Evolutionary conservation across 2,888 invertebrate species (phyloP).

Genomic region (Monochamus alternatus): DNA sequence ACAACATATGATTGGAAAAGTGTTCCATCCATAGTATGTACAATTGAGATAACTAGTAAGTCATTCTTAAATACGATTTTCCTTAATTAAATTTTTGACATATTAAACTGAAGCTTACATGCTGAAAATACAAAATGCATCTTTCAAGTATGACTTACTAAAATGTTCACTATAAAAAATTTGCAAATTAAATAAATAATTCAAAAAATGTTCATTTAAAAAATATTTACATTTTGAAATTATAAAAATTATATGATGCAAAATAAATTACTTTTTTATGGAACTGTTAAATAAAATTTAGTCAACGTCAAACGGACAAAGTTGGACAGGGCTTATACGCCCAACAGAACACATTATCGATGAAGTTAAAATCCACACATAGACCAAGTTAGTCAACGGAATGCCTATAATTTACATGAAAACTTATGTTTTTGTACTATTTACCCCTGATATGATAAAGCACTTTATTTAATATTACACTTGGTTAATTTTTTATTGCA

Average conservation of each 20-base stretch:
- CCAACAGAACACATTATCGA: constrained; percentile 40
- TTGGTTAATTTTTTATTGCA: constrained; percentile 35
- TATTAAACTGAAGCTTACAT: neutral
- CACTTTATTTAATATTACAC: constrained; percentile 34
- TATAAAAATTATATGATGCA: constrained; percentile 9
- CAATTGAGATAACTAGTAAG: constrained; percentile 19
- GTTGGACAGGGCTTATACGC: constrained; percentile 16
- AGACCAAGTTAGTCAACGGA: constrained; percentile 26
- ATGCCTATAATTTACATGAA: constrained; percentile 33
- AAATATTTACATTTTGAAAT: constrained; percentile 26
- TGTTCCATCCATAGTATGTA: constrained; percentile 17
- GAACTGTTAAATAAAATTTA: constrained; percentile 23
- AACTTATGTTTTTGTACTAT: constrained; percentile 41
- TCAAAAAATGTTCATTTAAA: constrained; percentile 4
- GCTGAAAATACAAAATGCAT: constrained; percentile 5
- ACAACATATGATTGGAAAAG: constrained; percentile 20
- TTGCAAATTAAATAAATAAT: constrained; percentile 28
- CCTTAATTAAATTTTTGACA: constrained; percentile 5
- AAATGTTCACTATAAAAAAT: constrained; percentile 21
- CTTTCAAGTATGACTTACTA: constrained; percentile 29
- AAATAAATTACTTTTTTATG: constrained; percentile 16
- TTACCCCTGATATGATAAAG: constrained; percentile 36
- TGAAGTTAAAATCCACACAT: constrained; percentile 34
- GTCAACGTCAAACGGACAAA: constrained; percentile 14
- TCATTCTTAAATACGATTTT: constrained; percentile 25